Evolutionary conservation across 2,113 vertebrate genomes (phyloP), one percentile per base, ranked within the genome.

Genomic region (Cariama cristata): DNA sequence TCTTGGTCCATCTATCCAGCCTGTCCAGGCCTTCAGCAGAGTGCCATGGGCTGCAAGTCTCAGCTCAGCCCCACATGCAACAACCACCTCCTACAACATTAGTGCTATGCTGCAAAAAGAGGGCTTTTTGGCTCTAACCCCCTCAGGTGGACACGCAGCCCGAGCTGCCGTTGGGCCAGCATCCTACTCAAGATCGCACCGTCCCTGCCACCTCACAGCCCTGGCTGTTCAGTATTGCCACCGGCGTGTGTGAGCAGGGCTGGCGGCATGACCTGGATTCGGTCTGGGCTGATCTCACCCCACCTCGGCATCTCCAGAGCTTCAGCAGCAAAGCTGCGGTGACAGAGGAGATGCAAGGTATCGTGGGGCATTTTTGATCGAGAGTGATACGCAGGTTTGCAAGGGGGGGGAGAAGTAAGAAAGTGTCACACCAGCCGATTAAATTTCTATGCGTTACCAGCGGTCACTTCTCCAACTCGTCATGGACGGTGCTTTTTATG

Each of bases 21-120:
- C 38, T 38, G 38, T 38, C 38, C 38, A 38, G 38, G 38, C 97
- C 97, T 98, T 98, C 97, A 98, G 98, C 98, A 97, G 83, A 52
- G 63, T 79, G 94, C 69, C 7, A 44, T 28, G 22, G 66, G 49
- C 82, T 35, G 13, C 47, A 79, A 42, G 49, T 86, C 92, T 47
- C 13, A 8, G 21, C 16, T 56, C 85, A 71, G 68, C 59, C 59
- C 40, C 55, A 38, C 14, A 22, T 0, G 2, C 9, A 91, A 58
- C n/a, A 47, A 4, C 6, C 9, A 0, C 16, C 33, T 82, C 58
- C 55, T 42, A 8, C 26, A 52, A 33, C 47, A 9, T 22, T 6
- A 44, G 56, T 4, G 19, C 17, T 24, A 7, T 2, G 4, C 35
- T 84, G 79, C 56, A 85, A 55, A 69, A 79, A 63, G 8, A 55